Evolutionary conservation across 2,888 invertebrate genomes (phyloP).

Genomic region (Coelinius sp.): DNA sequence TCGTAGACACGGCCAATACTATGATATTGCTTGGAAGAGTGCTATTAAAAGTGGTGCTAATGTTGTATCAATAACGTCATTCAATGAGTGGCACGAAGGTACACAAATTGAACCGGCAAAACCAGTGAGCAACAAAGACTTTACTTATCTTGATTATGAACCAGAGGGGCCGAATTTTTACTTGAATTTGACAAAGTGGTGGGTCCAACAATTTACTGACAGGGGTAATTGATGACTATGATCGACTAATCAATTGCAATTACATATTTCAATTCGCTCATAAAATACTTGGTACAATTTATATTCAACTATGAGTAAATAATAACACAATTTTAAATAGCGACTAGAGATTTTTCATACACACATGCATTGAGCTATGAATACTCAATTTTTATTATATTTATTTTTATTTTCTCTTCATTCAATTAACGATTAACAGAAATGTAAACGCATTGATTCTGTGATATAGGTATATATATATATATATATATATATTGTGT

Average conservation of each 20-base stretch:
- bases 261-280: no score
- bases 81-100: slow-evolving; percentile 84
- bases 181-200: slow-evolving; percentile 76
- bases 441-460: slow-evolving; percentile 19
- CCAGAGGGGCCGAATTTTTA: slow-evolving; percentile 77
- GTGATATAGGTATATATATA: slow-evolving; percentile 21
- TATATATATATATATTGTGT: no score
- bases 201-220: slow-evolving; percentile 73
- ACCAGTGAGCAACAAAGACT: slow-evolving; percentile 67
- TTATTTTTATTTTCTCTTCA: slow-evolving; percentile 19
- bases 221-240: slow-evolving; percentile 18
- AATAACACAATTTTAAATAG: neutral
- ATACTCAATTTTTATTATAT: slow-evolving; percentile 22
- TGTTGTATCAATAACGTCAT: slow-evolving; percentile 79
- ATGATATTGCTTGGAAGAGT: slow-evolving; percentile 76
- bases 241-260: neutral
- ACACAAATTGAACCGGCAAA: slow-evolving; percentile 81
- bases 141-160: slow-evolving; percentile 75
- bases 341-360: slow-evolving; percentile 33
- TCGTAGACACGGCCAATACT: slow-evolving; percentile 76
- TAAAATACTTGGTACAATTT: slow-evolving; percentile 5
- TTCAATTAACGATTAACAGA: slow-evolving; percentile 20
- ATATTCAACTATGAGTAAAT: slow-evolving; percentile 9
- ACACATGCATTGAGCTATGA: slow-evolving; percentile 35
- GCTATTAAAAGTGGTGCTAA: slow-evolving; percentile 74